These are phyloP conservation scores for Drosophila barbarae DNA, from an alignment of 2,888 invertebrate genomes.

Conservation along the genomic window DNA sequence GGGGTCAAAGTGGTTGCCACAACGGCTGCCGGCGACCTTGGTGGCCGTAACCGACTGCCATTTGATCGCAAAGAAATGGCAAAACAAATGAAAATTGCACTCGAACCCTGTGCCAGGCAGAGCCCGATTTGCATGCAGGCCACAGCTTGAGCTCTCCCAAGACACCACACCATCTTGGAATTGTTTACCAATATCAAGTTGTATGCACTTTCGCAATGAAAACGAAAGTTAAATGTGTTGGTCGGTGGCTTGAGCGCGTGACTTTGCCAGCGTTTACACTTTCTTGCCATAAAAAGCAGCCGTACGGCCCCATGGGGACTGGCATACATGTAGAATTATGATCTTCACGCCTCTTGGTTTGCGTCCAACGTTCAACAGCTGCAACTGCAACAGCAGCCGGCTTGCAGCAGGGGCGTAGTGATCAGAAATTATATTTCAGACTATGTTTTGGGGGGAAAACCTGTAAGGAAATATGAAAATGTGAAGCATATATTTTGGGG, in stretches of 20 bases:
- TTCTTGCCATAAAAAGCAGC: slow-evolving; percentile 56
- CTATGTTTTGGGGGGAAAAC: background rate
- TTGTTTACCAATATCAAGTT: slow-evolving; percentile 62
- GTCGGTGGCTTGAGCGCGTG: slow-evolving; percentile 49
- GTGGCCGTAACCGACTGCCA: slow-evolving; percentile 25
- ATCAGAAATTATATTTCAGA: background rate
- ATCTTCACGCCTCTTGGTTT: slow-evolving; percentile 65
- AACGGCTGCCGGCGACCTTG: slow-evolving; percentile 31
- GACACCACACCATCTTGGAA: slow-evolving; percentile 24
- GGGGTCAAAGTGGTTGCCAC: slow-evolving; percentile 17
- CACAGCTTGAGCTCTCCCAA: slow-evolving; percentile 3
- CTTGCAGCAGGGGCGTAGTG: background rate
- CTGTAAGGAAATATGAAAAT: too few species aligned
- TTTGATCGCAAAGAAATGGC: slow-evolving; percentile 12
- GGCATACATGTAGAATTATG: slow-evolving; percentile 59
- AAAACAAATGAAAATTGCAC: slow-evolving; percentile 32
- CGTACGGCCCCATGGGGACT: slow-evolving; percentile 16
- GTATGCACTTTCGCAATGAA: slow-evolving; percentile 75
- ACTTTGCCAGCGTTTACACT: slow-evolving; percentile 65
- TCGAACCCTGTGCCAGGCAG: background rate
- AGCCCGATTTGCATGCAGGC: slow-evolving; percentile 44
- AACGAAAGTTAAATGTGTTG: slow-evolving; percentile 63
- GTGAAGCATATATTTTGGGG: too few species aligned
- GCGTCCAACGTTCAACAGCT: slow-evolving; percentile 41
- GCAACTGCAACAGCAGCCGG: slow-evolving; percentile 9